phyloP scores from a whole-genome alignment of 1,140 invertebrate genomes.

The Pseudoatta argentina region DNA sequence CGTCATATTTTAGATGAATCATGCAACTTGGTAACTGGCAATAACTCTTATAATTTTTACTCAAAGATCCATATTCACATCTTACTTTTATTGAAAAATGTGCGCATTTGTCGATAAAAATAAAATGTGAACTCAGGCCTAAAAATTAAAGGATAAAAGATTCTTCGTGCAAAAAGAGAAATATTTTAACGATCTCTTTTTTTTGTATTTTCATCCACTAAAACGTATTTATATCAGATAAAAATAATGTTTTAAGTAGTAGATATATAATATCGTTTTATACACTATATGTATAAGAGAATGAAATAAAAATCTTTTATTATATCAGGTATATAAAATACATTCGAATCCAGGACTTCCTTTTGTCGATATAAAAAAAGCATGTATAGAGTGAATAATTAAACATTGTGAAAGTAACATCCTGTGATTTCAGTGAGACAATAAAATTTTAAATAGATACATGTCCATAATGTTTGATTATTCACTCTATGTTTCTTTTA shows the following conservation, averaged over 20 bases:
- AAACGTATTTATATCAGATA: background rate
- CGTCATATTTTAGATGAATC: constrained; percentile 28
- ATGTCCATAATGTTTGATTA: background rate
- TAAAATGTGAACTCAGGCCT: too few species aligned
- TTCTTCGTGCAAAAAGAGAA: background rate
- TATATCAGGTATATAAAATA: background rate
- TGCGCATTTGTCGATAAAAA: too few species aligned
- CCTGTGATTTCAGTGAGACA: background rate
- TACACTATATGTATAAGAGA: background rate
- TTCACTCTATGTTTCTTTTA: background rate
- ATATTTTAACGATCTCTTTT: background rate
- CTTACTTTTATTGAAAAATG: too few species aligned
- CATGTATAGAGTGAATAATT: too few species aligned
- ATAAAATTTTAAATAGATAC: background rate
- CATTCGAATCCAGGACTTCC: background rate
- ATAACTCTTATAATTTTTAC: background rate
- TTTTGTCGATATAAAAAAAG: background rate
- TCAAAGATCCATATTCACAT: background rate
- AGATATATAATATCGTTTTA: background rate
- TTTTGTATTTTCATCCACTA: background rate
- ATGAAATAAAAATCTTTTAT: background rate
- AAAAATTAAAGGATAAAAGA: background rate
- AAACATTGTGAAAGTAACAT: too few species aligned
- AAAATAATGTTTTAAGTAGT: background rate
- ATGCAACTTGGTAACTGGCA: background rate